These are phyloP conservation scores for Thryonomys swinderianus DNA, from an alignment of 2,113 vertebrate genomes.

Conservation along the genomic window DNA sequence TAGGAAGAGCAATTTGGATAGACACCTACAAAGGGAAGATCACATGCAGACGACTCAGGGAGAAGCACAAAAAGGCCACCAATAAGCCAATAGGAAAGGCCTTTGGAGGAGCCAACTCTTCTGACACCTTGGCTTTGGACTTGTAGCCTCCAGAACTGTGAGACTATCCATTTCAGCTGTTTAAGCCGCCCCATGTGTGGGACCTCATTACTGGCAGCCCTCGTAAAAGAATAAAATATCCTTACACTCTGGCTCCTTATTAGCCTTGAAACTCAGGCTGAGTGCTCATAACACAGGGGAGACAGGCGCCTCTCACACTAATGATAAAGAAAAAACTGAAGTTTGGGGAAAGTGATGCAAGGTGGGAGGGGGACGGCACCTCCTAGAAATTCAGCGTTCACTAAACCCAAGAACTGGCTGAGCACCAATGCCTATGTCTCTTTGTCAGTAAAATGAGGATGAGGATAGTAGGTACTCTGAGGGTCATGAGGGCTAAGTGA, in stretches of 20 bases:
- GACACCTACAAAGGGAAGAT: neutral
- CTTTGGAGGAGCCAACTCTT: neutral
- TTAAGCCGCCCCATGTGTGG: no score
- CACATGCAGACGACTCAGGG: neutral
- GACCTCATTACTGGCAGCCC: neutral
- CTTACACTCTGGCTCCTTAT: neutral
- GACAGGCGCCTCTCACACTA: neutral
- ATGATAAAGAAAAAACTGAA: neutral
- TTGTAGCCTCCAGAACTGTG: neutral
- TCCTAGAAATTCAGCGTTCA: neutral
- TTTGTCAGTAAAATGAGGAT: neutral
- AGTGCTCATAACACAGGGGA: neutral
- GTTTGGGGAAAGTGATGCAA: neutral
- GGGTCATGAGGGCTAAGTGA: neutral
- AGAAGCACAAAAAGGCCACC: neutral
- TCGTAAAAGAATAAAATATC: neutral
- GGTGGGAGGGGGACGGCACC: neutral
- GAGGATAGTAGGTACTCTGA: no score
- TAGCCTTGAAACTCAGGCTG: neutral
- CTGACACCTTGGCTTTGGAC: neutral
- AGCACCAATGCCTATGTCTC: neutral
- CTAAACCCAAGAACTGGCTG: neutral
- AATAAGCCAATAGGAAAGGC: neutral
- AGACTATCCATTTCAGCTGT: neutral
- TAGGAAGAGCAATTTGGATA: neutral